Evolutionary conservation across 1,140 invertebrate species (phyloP).

Genomic region (Euwallacea fornicatus): DNA sequence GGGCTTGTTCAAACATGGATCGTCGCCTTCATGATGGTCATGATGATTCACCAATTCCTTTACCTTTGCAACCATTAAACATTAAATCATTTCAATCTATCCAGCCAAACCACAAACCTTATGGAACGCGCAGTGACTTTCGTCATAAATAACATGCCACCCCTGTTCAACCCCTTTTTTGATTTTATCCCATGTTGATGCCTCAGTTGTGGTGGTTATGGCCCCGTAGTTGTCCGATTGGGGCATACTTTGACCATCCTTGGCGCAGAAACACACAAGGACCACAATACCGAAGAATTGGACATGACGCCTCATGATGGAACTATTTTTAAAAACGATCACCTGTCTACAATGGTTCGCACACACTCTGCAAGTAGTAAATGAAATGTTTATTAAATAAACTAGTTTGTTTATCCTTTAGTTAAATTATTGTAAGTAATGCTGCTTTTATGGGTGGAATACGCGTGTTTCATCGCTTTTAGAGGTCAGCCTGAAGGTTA

Average conservation of each 20-base stretch:
- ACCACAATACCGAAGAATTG: slow-evolving; percentile 1
- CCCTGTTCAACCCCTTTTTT: slow-evolving; percentile 27
- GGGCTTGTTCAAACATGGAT: slow-evolving; percentile 21
- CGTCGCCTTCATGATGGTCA: slow-evolving; percentile 16
- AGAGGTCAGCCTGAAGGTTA: not conserved
- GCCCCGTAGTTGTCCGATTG: not conserved
- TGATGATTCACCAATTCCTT: slow-evolving; percentile 27
- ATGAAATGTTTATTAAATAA: slow-evolving; percentile 14
- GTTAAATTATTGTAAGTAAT: not conserved
- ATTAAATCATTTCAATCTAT: slow-evolving; percentile 2
- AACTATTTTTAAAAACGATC: not conserved
- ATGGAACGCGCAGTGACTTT: slow-evolving; percentile 30
- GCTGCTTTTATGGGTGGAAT: not conserved
- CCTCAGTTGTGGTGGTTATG: slow-evolving; percentile 6
- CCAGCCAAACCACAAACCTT: slow-evolving; percentile 20
- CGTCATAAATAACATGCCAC: slow-evolving; percentile 24
- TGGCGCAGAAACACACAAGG: not conserved
- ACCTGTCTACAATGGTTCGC: not conserved
- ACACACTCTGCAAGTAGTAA: not conserved
- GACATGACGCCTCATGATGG: not conserved
- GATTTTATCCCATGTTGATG: slow-evolving; percentile 26
- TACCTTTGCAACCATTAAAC: slow-evolving; percentile 13
- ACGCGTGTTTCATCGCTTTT: not conserved
- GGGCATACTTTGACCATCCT: slow-evolving; percentile 11
- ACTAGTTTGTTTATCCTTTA: not conserved